Evolutionary conservation across 2,797 vertebrate genomes (phyloP), one percentile per base, ranked within the genome.

Genomic region (Ibycter americanus): DNA sequence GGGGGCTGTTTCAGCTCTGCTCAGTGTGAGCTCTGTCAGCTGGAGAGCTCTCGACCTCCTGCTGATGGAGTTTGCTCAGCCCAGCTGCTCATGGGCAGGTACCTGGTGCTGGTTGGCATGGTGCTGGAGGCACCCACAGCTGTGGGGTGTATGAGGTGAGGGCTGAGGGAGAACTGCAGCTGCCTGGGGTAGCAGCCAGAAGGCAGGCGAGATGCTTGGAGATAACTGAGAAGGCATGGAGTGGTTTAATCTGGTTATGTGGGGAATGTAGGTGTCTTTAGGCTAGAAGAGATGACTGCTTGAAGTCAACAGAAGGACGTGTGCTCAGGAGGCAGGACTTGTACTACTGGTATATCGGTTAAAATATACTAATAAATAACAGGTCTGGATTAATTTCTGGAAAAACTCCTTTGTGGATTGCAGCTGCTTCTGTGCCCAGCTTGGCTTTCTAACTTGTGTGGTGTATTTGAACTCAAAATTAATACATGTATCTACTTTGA

Each of bases 381-480:
- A 34, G n/a, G 27, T 31, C 38, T 25, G 27, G 18, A n/a, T 22
- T 18, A 9, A 34, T 7, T 54, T 32, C 59, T 15, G 18, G 18
- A 20, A 16, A 40, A 58, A 23, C 6, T 40, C 25, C 49, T 42
- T 5, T 34, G 29, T 54, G 61, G 23, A 4, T 20, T 32, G 26
- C 40, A 42, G 46, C 52, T 47, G 47, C 36, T 32, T 11, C 15
- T 9, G 26, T 16, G 38, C 21, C 7, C 14, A 18, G 11, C 6
- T 29, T 21, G 70, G 11, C 8, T 36, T 15, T 11, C 18, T 54
- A 18, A 8, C 12, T 22, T 15, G 32, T 11, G 44, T 6, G 26
- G 34, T 0, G 0, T 8, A 4, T 25, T 61, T 32, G 61, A 67
- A 15, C 8, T 23, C 34, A 1, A 9, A 42, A 36, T 8, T 3